A percentile compares a stretch with the other conserved stretches of the same genome.
Conservation (phyloP, 2,797 vertebrate genomes). For the Scarus forsteni region DNA sequence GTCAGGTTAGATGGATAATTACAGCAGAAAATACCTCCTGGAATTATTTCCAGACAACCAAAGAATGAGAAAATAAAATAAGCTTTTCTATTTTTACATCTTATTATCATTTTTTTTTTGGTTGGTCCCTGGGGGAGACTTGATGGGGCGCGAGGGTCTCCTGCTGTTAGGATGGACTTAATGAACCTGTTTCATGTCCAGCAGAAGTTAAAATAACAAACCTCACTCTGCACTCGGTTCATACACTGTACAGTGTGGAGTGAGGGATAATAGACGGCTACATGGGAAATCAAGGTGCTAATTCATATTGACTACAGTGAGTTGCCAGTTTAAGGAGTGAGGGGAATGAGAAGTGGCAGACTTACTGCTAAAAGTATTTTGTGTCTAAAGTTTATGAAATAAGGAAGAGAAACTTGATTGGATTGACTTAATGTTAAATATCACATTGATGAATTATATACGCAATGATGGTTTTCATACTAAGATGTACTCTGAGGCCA, state of each 20-base stretch:
- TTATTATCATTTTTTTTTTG: constrained; percentile 53
- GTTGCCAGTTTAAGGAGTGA: constrained; percentile 16
- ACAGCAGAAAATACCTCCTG: no score
- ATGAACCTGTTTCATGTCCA: constrained; percentile 79
- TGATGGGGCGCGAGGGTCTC: constrained; percentile 68
- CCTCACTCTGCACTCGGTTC: constrained; percentile 55
- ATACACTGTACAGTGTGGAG: constrained; percentile 33
- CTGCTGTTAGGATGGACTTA: constrained; percentile 63
- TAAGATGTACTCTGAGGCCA: no score
- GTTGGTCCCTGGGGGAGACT: constrained; percentile 78
- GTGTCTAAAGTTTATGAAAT: neutral
- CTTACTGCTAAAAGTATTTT: constrained; percentile 4
- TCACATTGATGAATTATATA: no score
- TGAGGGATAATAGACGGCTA: constrained; percentile 31
- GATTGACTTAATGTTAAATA: no score
- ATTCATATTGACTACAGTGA: constrained; percentile 53
- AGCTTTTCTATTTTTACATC: neutral
- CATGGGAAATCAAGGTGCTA: constrained; percentile 60
- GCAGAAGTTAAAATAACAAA: constrained; percentile 53
- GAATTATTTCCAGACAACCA: no score
- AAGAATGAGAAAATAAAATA: no score
- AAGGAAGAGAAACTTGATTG: neutral
- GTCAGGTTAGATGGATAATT: no score
- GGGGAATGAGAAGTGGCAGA: constrained; percentile 12
- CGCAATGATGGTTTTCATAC: no score